Percentiles rank a stretch among this genome's conserved stretches.
These are phyloP conservation scores for Tillus elongatus DNA, from an alignment of 2,888 invertebrate species.

Conservation along the genomic window DNA sequence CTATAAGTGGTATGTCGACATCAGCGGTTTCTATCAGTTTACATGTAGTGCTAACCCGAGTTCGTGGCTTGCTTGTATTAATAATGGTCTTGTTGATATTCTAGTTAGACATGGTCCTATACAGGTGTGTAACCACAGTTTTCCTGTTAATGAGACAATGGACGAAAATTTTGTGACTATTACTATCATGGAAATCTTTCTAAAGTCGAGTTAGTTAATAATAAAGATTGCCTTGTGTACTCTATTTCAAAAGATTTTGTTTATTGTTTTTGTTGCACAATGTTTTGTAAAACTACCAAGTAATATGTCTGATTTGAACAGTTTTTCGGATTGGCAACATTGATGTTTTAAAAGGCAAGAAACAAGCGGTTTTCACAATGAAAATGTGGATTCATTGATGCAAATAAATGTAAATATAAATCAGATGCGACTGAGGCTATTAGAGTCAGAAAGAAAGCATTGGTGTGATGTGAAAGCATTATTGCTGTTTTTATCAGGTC, in stretches of 20 bases:
- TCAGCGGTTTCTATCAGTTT: constrained; percentile 9
- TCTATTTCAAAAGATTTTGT: constrained; percentile 19
- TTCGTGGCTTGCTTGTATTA: constrained; percentile 11
- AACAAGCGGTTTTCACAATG: constrained; percentile 15
- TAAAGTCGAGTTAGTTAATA: constrained; percentile 15
- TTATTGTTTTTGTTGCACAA: constrained; percentile 22
- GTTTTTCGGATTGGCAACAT: too few species aligned
- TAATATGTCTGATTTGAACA: constrained; percentile 15
- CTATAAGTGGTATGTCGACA: constrained; percentile 9
- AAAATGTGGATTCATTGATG: too few species aligned
- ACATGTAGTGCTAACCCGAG: constrained; percentile 12
- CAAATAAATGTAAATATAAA: constrained; percentile 14
- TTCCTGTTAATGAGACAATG: too few species aligned
- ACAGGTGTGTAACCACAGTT: too few species aligned
- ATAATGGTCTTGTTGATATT: constrained; percentile 12
- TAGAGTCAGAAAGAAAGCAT: constrained; percentile 16
- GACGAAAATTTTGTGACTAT: constrained; percentile 10
- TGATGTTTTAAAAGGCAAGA: too few species aligned
- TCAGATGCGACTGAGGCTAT: constrained; percentile 14
- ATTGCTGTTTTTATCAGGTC: too few species aligned
- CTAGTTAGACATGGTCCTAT: constrained; percentile 13
- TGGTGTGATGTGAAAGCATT: constrained; percentile 11
- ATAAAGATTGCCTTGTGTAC: constrained; percentile 20
- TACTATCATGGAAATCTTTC: constrained; percentile 15
- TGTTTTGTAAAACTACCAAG: constrained; percentile 20